Percentiles rank a stretch among this genome's conserved stretches.
Evolutionary conservation across 2,113 vertebrate genomes (phyloP).

Genomic region (Macquaria australasica): DNA sequence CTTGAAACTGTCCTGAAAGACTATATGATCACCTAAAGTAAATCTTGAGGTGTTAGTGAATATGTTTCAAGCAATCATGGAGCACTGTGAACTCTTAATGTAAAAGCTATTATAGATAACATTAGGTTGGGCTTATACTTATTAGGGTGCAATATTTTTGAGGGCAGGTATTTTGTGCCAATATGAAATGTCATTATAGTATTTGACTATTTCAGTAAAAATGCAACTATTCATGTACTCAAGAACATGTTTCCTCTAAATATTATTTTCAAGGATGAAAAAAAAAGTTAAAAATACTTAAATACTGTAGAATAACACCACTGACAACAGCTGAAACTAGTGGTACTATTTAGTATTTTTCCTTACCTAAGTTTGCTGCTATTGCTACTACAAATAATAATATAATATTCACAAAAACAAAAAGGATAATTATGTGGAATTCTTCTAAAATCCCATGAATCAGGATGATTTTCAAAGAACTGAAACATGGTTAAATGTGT

Average conservation of each 20-base stretch:
- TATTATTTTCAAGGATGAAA: not conserved
- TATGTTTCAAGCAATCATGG: not conserved
- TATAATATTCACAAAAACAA: not conserved
- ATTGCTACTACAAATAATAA: not conserved
- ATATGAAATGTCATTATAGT: not conserved
- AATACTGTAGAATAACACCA: not conserved
- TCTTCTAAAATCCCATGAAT: not conserved
- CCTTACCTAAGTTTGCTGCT: not conserved
- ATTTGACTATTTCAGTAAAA: not conserved
- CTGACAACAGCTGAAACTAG: not conserved
- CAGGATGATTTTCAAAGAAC: not conserved
- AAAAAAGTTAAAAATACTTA: not conserved
- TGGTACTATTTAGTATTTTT: not conserved
- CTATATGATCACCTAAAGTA: not conserved
- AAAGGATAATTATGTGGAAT: not conserved
- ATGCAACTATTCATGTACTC: too few relatives aligned
- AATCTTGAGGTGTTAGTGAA: not conserved
- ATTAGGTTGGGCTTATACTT: not conserved
- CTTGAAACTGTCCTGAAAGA: not conserved
- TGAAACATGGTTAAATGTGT: conserved; percentile 15
- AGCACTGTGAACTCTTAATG: not conserved
- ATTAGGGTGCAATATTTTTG: not conserved
- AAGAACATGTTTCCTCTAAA: not conserved
- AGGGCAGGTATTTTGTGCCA: not conserved
- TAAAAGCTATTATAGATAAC: not conserved